These are phyloP conservation scores for Dinoponera quadriceps DNA, from an alignment of 1,140 invertebrate genomes.

Conservation along the genomic window DNA sequence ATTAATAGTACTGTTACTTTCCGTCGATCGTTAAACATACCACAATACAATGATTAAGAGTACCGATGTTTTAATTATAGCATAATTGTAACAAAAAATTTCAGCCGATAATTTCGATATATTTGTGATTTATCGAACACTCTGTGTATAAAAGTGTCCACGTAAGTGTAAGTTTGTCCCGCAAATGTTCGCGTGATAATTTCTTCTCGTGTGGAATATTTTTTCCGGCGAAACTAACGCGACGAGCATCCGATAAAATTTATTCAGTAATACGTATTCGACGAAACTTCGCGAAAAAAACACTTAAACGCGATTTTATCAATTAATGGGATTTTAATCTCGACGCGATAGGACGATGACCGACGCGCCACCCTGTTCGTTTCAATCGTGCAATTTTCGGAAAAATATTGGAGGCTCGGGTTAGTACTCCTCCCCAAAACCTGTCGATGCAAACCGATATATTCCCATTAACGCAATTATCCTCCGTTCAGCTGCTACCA, in stretches of 20 bases:
- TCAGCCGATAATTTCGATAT: no score
- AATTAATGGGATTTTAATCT: neutral
- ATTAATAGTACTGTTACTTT: no score
- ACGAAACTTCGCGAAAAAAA: neutral
- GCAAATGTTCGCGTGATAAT: neutral
- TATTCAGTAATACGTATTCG: neutral
- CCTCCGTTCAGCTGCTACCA: conserved; percentile 64
- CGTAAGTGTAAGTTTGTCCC: neutral
- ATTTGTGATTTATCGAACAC: no score
- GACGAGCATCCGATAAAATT: neutral
- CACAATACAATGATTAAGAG: no score
- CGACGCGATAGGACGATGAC: neutral
- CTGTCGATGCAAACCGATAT: conserved; percentile 63
- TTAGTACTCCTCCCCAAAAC: conserved; percentile 29
- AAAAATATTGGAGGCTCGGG: conserved; percentile 4
- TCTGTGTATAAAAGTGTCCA: neutral
- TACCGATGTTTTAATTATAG: no score
- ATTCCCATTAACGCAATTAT: conserved; percentile 75
- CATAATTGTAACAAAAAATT: no score
- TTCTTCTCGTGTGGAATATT: neutral
- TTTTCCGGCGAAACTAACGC: neutral
- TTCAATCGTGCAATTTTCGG: conserved; percentile 2
- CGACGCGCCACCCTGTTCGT: neutral
- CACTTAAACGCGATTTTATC: neutral
- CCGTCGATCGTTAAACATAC: no score